Evolutionary conservation across 2,888 invertebrate genomes (phyloP).

Genomic region (Kryphioiulus occultus): DNA sequence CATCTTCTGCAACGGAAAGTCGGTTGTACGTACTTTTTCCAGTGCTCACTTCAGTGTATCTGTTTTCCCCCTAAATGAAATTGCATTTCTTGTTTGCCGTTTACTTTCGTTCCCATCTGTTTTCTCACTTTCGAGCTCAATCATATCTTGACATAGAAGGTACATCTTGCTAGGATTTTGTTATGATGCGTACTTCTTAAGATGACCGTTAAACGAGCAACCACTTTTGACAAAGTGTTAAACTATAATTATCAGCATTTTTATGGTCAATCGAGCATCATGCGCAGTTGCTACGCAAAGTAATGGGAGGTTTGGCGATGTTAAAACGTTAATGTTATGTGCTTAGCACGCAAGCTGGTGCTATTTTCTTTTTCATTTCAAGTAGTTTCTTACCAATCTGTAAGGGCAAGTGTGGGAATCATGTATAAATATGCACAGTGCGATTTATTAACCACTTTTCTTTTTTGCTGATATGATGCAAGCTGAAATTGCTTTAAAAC

Average conservation of each 20-base stretch:
- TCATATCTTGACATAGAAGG: background rate
- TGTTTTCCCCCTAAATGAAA: background rate
- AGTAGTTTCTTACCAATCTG: background rate
- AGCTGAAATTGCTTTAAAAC: background rate
- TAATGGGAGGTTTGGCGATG: too few species aligned
- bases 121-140: background rate
- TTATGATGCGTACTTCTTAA: background rate
- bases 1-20: constrained; percentile 13
- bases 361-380: background rate
- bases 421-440: background rate
- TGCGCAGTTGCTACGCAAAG: too few species aligned
- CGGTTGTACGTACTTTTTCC: background rate
- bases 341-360: background rate
- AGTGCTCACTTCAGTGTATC: background rate
- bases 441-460: background rate
- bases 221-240: background rate
- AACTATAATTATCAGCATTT: background rate
- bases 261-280: background rate
- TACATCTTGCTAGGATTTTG: background rate
- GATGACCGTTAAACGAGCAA: background rate
- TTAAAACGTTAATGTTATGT: too few species aligned
- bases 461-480: background rate
- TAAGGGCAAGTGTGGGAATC: background rate
- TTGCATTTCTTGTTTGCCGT: background rate
- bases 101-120: background rate